A percentile compares a stretch with the other conserved stretches of the same genome.
phyloP scores from a whole-genome alignment of 2,113 vertebrate genomes.

The Girardinichthys multiradiatus region DNA sequence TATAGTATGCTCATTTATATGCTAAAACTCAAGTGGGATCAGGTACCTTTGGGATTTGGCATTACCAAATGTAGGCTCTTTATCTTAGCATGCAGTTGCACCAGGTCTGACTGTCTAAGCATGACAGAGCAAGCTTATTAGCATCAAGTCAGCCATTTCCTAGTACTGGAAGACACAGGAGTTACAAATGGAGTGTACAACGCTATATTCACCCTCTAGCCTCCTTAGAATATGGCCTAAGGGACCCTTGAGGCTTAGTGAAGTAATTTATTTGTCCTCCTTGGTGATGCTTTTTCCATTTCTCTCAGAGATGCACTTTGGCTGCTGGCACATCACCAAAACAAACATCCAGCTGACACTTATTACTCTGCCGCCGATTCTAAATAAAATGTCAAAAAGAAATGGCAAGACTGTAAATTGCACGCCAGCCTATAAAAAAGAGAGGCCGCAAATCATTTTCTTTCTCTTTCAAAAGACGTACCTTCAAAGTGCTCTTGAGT shows the following conservation, averaged over 20 bases:
- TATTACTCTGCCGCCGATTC: constrained; percentile 47
- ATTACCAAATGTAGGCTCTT: constrained; percentile 81
- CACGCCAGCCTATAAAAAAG: constrained; percentile 29
- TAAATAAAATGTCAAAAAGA: constrained; percentile 53
- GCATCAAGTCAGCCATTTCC: constrained; percentile 81
- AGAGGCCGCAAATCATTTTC: not conserved
- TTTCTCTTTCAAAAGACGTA: constrained; percentile 12
- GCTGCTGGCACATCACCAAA: constrained; percentile 59
- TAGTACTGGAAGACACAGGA: constrained; percentile 61
- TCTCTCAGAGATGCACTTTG: constrained; percentile 60
- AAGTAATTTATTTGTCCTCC: constrained; percentile 69
- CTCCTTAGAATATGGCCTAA: constrained; percentile 79
- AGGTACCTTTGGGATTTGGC: constrained; percentile 78
- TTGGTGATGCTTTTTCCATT: constrained; percentile 60
- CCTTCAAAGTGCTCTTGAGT: constrained; percentile 24
- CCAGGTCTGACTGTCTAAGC: constrained; percentile 81
- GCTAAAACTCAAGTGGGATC: constrained; percentile 78
- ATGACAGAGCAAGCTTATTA: constrained; percentile 85
- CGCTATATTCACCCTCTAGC: constrained; percentile 73
- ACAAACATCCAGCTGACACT: constrained; percentile 59
- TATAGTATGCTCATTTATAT: constrained; percentile 71
- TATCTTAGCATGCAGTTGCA: constrained; percentile 80
- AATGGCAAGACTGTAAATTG: constrained; percentile 55
- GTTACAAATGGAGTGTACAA: constrained; percentile 73
- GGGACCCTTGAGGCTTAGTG: constrained; percentile 72